A percentile compares a stretch with the other conserved stretches of the same genome.
Evolutionary conservation across 2,797 vertebrate species (phyloP).

Genomic region (Silurus lanzhouensis): DNA sequence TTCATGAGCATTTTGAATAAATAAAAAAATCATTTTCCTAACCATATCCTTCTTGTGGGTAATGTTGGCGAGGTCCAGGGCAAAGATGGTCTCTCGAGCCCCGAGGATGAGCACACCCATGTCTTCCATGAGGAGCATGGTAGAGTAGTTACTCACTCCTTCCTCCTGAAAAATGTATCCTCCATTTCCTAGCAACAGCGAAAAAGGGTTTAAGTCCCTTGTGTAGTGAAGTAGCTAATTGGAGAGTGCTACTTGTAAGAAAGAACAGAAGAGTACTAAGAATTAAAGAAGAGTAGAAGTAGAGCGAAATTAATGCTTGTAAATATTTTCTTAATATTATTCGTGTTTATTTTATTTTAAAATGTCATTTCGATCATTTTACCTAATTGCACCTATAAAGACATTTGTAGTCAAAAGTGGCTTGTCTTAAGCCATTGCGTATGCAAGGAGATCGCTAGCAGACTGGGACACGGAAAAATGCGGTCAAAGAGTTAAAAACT

Average conservation of each 20-base stretch:
- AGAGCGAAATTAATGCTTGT: too few species aligned
- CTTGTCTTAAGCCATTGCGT: too few species aligned
- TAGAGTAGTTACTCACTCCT: conserved; percentile 73
- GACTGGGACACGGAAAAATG: too few species aligned
- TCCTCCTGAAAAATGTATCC: conserved; percentile 66
- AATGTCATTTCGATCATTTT: too few species aligned
- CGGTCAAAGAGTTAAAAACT: too few species aligned
- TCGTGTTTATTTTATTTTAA: too few species aligned
- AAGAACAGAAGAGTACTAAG: background rate
- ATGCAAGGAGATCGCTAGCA: too few species aligned
- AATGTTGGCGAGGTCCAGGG: conserved; percentile 74
- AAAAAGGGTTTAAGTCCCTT: background rate
- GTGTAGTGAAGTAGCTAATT: background rate
- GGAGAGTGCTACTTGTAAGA: background rate
- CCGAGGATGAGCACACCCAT: conserved; percentile 72
- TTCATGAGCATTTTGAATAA: background rate
- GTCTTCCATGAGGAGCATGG: conserved; percentile 76
- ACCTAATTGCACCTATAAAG: too few species aligned
- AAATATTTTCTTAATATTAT: too few species aligned
- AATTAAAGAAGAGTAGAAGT: background rate
- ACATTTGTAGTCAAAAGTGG: too few species aligned
- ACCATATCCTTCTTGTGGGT: conserved; percentile 69
- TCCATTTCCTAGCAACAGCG: conserved; percentile 59
- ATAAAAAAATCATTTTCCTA: conserved; percentile 54
- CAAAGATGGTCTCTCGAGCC: conserved; percentile 76